These are phyloP conservation scores for Drosophila subobscura DNA, from an alignment of 1,140 invertebrate species.

Conservation along the genomic window DNA sequence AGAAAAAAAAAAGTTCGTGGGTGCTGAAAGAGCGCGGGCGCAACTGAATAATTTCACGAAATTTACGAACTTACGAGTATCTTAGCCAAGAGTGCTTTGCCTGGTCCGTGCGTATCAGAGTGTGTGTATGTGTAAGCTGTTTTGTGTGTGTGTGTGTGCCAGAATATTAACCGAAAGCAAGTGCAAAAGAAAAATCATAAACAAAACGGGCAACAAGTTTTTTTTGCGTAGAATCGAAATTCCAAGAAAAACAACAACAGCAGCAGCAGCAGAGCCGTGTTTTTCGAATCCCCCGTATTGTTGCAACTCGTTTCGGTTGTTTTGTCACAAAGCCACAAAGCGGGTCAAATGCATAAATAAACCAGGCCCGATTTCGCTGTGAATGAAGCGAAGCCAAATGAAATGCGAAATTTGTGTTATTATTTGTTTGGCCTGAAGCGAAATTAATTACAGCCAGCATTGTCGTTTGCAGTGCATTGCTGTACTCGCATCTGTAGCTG, in stretches of 20 bases:
- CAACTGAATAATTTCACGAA: slow-evolving; percentile 64
- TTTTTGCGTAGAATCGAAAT: slow-evolving; percentile 73
- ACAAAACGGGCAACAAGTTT: slow-evolving; percentile 69
- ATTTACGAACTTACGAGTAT: slow-evolving; percentile 47
- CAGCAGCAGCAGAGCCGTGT: slow-evolving; percentile 12
- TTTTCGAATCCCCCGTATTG: slow-evolving; percentile 33
- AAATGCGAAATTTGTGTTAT: slow-evolving; percentile 43
- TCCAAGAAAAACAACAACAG: slow-evolving; percentile 59
- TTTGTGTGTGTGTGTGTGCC: slow-evolving; percentile 29
- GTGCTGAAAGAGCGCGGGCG: slow-evolving; percentile 62
- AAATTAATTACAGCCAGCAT: slow-evolving; percentile 46
- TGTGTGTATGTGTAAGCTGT: slow-evolving; percentile 5
- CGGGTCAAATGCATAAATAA: slow-evolving; percentile 76
- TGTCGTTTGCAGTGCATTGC: slow-evolving; percentile 27
- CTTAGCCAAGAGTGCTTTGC: slow-evolving; percentile 34
- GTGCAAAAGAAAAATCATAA: slow-evolving; percentile 70
- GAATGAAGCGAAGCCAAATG: slow-evolving; percentile 54
- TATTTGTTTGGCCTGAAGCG: slow-evolving; percentile 41
- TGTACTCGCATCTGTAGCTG: neutral
- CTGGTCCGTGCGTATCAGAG: slow-evolving; percentile 5
- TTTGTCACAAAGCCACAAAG: slow-evolving; percentile 59
- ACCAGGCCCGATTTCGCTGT: slow-evolving; percentile 41
- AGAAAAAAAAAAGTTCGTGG: slow-evolving; percentile 54
- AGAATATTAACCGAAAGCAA: slow-evolving; percentile 49
- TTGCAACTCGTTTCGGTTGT: slow-evolving; percentile 57